Base-by-base conservation (phyloP, 2,113 vertebrate species). In the Phrynosoma blainvillii region DNA sequence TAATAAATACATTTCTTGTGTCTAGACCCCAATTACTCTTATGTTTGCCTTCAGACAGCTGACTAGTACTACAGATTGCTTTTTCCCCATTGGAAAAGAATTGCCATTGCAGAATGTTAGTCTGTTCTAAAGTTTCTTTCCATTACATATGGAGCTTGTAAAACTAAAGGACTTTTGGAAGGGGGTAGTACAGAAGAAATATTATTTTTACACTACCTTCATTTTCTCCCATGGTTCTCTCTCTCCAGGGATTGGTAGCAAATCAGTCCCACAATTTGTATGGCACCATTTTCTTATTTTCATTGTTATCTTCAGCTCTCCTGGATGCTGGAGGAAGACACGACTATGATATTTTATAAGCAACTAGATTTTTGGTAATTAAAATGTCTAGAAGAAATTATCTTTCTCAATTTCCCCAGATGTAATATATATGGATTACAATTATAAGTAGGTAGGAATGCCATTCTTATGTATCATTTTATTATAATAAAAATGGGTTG, bases 231-330 rank as follows among this genome's bases (percentile, higher is more conserved):
- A 1, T 93, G 95, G 59, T 78, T 74, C 91, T 85, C 92, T 95
- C 96, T 95, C 96, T 94, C 95, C 90, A 88, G 96, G 94, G 95
- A 97, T 94, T 84, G 85, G 84, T 93, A 95, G 93, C 71, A 68
- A 91, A 80, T 88, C 70, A 36, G 91, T 96, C 96, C 96, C 95
- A 97, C 91, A 91, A 95, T 88, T 95, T 92, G 91, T 90, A 80
- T 97, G 96, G 96, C 96, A 96, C 94, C 87, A 91, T 94, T 94
- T 96, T 96, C 95, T 94, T 94, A 97, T 97, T 96, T 95, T 96
- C 96, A 97, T 97, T 96, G 96, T 96, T 95, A 97, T 97, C 93
- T 93, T 93, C 93, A 94, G 96, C 93, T 96, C 94, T 96, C 93
- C 93, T 94, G 93, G 95, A 96, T 96, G 94, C 96, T 95, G 95